Conservation (phyloP, 2,888 invertebrate species). For the Cenopis cana region DNA sequence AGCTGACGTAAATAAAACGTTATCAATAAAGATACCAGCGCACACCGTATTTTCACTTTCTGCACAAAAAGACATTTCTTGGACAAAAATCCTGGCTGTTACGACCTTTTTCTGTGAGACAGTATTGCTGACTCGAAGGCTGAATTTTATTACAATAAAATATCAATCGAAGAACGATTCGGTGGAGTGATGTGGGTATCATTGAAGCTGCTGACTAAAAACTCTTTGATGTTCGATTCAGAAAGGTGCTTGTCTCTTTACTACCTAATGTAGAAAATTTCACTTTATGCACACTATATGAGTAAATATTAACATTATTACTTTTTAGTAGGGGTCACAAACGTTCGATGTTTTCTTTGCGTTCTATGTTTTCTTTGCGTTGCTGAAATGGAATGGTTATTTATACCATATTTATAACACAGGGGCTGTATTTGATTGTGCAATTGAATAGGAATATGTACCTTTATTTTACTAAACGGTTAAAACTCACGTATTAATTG, state of each 20-base stretch:
- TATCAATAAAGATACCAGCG: constrained; percentile 3
- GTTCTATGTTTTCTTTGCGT: background rate
- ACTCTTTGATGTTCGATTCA: constrained; percentile 22
- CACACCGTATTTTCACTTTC: background rate
- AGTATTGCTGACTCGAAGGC: constrained; percentile 13
- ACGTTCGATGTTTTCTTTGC: background rate
- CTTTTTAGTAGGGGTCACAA: background rate
- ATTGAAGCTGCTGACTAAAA: constrained; percentile 26
- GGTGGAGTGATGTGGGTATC: constrained; percentile 22
- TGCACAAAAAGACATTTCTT: constrained; percentile 2
- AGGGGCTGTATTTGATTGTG: too few species aligned
- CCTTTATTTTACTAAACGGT: too few species aligned
- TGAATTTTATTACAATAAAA: constrained; percentile 43
- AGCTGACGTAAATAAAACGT: constrained; percentile 10
- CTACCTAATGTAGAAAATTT: background rate
- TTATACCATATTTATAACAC: too few species aligned
- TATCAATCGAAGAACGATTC: constrained; percentile 38
- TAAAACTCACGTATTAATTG: too few species aligned
- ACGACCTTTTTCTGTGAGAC: background rate
- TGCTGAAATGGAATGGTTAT: too few species aligned
- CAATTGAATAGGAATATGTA: too few species aligned
- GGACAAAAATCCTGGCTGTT: background rate
- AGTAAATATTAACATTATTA: background rate
- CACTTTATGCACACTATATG: background rate
- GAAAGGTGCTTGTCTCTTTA: background rate